Conservation (phyloP, 2,888 invertebrate species). For the Eupithecia inturbata region DNA sequence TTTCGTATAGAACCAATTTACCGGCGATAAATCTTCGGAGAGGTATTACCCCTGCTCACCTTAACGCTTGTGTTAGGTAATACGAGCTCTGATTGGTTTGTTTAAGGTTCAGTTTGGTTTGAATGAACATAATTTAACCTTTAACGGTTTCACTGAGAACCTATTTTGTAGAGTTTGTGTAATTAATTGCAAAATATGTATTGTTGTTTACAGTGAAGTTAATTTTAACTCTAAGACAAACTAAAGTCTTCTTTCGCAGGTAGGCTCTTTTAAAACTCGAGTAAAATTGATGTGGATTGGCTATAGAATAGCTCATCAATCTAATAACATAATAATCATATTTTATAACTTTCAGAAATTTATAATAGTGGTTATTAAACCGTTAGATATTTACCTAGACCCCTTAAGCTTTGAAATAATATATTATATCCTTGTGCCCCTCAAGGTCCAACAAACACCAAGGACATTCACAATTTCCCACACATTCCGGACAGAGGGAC, state of each 20-base stretch:
- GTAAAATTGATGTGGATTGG: no score
- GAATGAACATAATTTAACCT: background rate
- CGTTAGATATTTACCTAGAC: background rate
- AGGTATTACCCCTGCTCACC: conserved; percentile 29
- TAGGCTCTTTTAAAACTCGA: no score
- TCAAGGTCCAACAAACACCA: background rate
- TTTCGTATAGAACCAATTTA: conserved; percentile 53
- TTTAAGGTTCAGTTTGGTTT: conserved; percentile 12
- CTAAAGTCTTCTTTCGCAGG: no score
- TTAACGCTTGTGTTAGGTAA: background rate
- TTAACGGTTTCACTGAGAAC: background rate
- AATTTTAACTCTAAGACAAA: background rate
- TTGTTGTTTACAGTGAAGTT: background rate
- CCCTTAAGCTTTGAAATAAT: background rate
- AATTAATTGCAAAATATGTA: background rate
- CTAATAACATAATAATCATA: no score
- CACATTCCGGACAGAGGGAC: background rate
- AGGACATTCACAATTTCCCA: background rate
- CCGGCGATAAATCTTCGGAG: conserved; percentile 49
- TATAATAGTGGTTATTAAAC: no score
- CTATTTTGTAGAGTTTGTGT: background rate
- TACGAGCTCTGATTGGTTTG: background rate
- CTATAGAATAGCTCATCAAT: no score
- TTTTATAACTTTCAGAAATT: no score
- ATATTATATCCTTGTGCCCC: background rate